Conservation (phyloP, 2,797 vertebrate genomes). For the Rhadinocentrus ornatus region DNA sequence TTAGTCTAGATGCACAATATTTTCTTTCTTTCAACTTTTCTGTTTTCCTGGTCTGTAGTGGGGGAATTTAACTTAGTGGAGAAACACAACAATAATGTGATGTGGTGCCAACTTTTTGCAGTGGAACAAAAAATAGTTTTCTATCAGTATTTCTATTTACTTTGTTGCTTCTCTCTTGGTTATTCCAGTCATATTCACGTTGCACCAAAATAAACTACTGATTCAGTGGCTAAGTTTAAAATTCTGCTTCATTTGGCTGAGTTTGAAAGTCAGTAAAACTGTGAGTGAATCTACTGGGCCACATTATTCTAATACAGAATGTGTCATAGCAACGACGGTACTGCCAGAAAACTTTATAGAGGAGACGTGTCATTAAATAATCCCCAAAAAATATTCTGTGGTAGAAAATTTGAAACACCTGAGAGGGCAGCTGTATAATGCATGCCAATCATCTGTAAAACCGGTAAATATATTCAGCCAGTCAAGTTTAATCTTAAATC, state of each 20-base stretch:
- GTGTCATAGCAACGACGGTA: no score
- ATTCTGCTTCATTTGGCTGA: neutral
- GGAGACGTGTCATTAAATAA: no score
- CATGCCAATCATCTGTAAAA: no score
- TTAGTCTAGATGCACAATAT: neutral
- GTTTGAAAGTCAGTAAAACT: no score
- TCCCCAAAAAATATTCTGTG: no score
- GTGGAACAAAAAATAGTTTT: neutral
- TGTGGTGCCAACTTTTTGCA: neutral
- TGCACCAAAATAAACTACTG: neutral
- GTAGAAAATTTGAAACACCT: no score
- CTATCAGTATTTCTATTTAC: neutral
- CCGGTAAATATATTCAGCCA: no score
- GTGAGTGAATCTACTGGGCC: no score
- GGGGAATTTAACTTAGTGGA: neutral
- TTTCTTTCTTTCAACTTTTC: neutral
- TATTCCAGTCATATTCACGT: neutral
- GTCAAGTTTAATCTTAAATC: no score
- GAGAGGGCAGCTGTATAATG: no score
- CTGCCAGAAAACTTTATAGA: no score
- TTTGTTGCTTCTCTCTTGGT: neutral
- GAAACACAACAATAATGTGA: neutral
- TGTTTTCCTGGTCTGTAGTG: neutral
- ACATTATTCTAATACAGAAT: no score
- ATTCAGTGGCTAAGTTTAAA: neutral